Percentiles rank a stretch among this genome's conserved stretches.
Conservation (phyloP, 30 jellyfish, hydroid and myxozoan species). For the Chrysaora quinquecirrha region DNA sequence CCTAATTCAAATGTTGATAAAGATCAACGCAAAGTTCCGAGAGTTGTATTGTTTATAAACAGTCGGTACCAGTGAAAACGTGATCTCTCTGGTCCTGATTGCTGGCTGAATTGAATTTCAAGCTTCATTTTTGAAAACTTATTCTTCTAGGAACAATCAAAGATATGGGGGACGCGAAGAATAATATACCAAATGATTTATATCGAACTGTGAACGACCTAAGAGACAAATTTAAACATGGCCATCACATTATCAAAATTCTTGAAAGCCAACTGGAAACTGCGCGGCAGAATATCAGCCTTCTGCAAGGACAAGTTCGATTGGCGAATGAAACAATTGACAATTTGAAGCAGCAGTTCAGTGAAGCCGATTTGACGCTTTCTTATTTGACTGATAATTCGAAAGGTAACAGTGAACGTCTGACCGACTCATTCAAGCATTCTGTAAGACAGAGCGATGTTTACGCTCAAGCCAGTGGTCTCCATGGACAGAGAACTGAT, state of each 20-base stretch:
- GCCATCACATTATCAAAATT: conserved; percentile 82
- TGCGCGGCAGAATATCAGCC: conserved; percentile 88
- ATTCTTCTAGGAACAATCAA: too few species aligned
- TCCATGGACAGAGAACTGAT: conserved; percentile 36
- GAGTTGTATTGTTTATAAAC: too few species aligned
- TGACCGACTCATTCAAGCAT: conserved; percentile 3
- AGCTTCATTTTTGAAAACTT: too few species aligned
- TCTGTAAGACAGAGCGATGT: conserved; percentile 32
- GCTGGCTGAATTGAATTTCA: too few species aligned
- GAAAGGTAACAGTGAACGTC: conserved; percentile 45
- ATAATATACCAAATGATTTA: conserved; percentile 43
- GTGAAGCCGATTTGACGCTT: conserved; percentile 79
- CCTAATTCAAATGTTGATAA: too few species aligned
- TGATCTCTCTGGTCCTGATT: not conserved
- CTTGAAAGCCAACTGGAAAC: conserved; percentile 94
- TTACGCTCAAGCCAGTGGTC: conserved; percentile 20
- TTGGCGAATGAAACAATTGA: conserved; percentile 92
- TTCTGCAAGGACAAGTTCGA: conserved; percentile 92
- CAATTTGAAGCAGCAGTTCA: conserved; percentile 87
- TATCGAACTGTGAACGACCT: conserved; percentile 52
- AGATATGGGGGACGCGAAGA: conserved; percentile 7
- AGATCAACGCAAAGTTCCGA: too few species aligned
- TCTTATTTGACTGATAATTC: conserved; percentile 50
- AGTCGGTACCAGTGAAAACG: not conserved
- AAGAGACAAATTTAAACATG: conserved; percentile 91